Base-by-base conservation (phyloP, 2,888 invertebrate genomes). In the Protula sp. region DNA sequence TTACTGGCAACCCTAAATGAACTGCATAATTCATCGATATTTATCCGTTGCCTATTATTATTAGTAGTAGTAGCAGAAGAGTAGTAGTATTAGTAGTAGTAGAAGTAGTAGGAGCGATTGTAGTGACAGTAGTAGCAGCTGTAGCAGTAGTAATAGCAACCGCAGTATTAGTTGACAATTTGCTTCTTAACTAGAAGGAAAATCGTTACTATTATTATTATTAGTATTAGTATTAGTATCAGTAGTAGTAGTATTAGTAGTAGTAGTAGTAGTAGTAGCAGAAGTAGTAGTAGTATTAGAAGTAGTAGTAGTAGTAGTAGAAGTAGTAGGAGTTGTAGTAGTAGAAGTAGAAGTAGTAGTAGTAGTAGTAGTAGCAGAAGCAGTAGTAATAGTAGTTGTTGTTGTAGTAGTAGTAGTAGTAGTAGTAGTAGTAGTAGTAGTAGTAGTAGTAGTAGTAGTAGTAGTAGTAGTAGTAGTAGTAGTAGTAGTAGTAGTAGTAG, bases 381-480 rank as follows among this genome's bases (percentile, higher is more conserved):
- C 24, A 50, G 50, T 50, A 50, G 24, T 50, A 50, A 50, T 50
- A 50, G 50, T 50, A 50, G 50, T 50, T 50, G 50, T 50, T 50
- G 50, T 50, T 50, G 50, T 50, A n/a, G 50, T 24, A n/a, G 50
- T 50, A n/a, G 50, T 50, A n/a, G 50, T 50, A n/a, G 50, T 50
- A n/a, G 50, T 50, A 14, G 50, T 50, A 14, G 50, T 22, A 14
- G 50, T 50, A n/a, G 5, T 50, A n/a, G 50, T 50, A n/a, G 50
- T 50, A n/a, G 45, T 45, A 55, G 55, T 55, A 55, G 55, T 55
- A 55, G 55, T 55, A 55, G 55, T 55, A 55, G 55, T 55, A 55
- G 55, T 55, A 55, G 55, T 55, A 55, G 55, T 55, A 55, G 55
- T 55, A 55, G 55, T 55, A 55, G 55, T 55, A 55, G 55, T 55